Evolutionary conservation across 2,113 vertebrate species (phyloP).

Genomic region (Phaethornis superciliosus): DNA sequence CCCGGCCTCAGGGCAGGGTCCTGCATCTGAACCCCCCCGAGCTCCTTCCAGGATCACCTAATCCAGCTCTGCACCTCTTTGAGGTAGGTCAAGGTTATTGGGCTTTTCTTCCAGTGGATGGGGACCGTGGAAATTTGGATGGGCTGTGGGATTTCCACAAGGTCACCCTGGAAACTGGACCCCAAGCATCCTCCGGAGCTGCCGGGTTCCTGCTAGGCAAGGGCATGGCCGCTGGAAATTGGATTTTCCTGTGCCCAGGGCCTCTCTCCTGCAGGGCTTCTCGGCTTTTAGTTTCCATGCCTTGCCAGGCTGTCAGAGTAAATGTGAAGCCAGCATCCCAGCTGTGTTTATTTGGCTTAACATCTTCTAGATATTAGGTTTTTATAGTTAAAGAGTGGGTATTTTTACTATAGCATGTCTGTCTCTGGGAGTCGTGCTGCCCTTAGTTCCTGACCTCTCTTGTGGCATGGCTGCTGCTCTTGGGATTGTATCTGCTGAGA

Average conservation of each 20-base stretch:
- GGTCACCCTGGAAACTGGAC: conserved; percentile 18
- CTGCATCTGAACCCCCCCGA: not conserved
- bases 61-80: not conserved
- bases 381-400: not conserved
- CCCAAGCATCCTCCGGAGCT: not conserved
- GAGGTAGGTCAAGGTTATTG: conserved; percentile 46
- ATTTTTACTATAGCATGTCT: not conserved
- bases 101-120: not conserved
- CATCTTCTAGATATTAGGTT: not conserved
- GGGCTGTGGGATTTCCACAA: not conserved
- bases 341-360: not conserved
- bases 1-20: not conserved
- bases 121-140: not conserved
- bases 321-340: not conserved
- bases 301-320: not conserved
- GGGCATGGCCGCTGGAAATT: not conserved
- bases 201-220: not conserved
- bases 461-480: not conserved
- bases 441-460: not conserved
- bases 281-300: not conserved
- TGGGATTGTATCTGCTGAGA: not conserved
- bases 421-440: fast-evolving
- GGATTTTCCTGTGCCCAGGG: not conserved
- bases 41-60: not conserved
- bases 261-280: not conserved